These are phyloP conservation scores for Irena cyanogastra DNA, from an alignment of 2,113 vertebrate species.

Conservation along the genomic window DNA sequence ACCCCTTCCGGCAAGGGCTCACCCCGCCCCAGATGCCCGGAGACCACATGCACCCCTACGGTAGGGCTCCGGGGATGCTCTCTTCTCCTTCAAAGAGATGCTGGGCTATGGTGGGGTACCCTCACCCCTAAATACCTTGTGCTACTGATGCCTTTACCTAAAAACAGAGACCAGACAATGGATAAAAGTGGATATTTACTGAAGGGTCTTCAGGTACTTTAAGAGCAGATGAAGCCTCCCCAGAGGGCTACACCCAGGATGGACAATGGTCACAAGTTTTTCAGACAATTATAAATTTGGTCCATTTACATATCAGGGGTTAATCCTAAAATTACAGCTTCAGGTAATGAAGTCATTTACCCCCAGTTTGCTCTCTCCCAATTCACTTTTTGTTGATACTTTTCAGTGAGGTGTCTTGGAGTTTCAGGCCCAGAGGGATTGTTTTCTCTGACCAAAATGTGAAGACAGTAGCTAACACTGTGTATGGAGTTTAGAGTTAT, in stretches of 20 bases:
- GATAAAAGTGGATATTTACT: neutral
- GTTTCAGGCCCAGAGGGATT: neutral
- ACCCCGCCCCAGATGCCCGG: slow-evolving; percentile 98
- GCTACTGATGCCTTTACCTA: neutral
- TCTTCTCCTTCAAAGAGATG: neutral
- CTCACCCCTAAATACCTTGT: neutral
- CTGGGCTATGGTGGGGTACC: neutral
- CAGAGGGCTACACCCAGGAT: no score
- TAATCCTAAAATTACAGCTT: neutral
- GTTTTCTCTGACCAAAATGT: neutral
- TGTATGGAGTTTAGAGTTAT: neutral
- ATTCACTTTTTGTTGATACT: neutral
- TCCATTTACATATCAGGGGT: neutral
- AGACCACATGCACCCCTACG: slow-evolving; percentile 97
- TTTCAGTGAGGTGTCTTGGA: neutral
- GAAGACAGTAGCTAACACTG: neutral
- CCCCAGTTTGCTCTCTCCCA: neutral
- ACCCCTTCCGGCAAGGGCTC: slow-evolving; percentile 92
- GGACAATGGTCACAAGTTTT: accelerated
- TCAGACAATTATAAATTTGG: neutral
- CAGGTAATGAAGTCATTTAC: neutral
- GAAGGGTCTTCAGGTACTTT: neutral
- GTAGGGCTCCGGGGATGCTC: slow-evolving; percentile 60
- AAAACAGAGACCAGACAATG: neutral
- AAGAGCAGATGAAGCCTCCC: neutral